Base-by-base conservation (phyloP, 1,140 invertebrate species). In the Phymastichus coffea region DNA sequence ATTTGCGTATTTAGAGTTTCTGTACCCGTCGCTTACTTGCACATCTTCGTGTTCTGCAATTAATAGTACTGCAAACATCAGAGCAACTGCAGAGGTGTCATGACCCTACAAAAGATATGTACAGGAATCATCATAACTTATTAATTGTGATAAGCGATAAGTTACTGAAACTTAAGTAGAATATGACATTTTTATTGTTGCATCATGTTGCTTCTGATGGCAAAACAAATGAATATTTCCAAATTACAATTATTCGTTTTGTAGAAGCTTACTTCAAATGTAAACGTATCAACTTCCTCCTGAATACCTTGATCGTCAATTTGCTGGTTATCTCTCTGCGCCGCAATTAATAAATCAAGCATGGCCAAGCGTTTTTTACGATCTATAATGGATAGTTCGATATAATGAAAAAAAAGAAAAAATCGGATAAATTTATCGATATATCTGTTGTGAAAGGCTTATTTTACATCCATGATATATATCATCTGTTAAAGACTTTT, bases 271-370 rank as follows among this genome's bases (percentile, higher is more conserved):
- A 86, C 85, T 79, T 88, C 89, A 78, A 91, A 91, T 84, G 90
- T 88, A 66, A 92, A 92, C 0, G 89, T 91, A 67, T 91, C 88
- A 10, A 90, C 88, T 80, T 92, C 90, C 71, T 91, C 89, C 61
- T 85, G 20, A 15, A 57, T 57, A 4, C 46, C 56, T 6, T 25
- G 3, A 43, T 57, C 35, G 22, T 57, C 37, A 19, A 57, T 57
- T 80, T 52, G 22, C 15, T 73, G 76, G 91, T 88, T 54, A 25
- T 81, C 77, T 54, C 79, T 68, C 30, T 81, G 80, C n/a, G 81
- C 81, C 61, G 82, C 78, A 3, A 93, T 72, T 7, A 93, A 65
- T 22, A 89, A 74, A 79, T 90, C 88, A 35, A 91, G 71, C 72
- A 91, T 87, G 1, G 88, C 87, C 41, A 85, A 60, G 49, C 81